These are phyloP conservation scores for Stomatorhinus walkeri DNA, from an alignment of 2,797 vertebrate species.

Conservation along the genomic window DNA sequence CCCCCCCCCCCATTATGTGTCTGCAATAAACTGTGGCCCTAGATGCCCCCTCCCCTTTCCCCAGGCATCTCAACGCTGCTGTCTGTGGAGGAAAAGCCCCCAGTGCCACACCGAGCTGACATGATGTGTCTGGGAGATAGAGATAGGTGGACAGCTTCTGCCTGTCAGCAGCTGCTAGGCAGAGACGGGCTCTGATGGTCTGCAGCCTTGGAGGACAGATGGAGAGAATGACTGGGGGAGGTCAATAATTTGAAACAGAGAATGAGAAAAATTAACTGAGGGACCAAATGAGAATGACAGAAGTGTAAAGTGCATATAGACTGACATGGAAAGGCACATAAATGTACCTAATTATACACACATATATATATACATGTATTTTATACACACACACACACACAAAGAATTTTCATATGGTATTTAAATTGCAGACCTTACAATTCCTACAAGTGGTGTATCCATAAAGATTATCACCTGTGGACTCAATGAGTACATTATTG, in stretches of 20 bases:
- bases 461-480: neutral
- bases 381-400: no score
- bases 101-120: conserved; percentile 45
- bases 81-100: conserved; percentile 39
- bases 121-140: conserved; percentile 47
- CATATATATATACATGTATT: no score
- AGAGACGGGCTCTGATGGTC: conserved; percentile 45
- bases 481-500: neutral
- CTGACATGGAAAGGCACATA: conserved; percentile 23
- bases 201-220: conserved; percentile 46
- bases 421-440: neutral
- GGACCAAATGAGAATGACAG: conserved; percentile 46
- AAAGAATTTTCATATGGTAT: neutral
- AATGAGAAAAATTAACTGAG: conserved; percentile 36
- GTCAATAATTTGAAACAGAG: neutral
- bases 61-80: conserved; percentile 47
- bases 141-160: conserved; percentile 25
- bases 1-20: neutral
- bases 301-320: conserved; percentile 29
- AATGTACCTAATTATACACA: neutral
- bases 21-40: conserved; percentile 55
- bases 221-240: conserved; percentile 34
- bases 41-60: conserved; percentile 36
- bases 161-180: conserved; percentile 49
- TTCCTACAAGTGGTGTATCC: neutral